Base-by-base conservation (phyloP, 2,888 invertebrate species). In the Caenorhabditis imperialis region DNA sequence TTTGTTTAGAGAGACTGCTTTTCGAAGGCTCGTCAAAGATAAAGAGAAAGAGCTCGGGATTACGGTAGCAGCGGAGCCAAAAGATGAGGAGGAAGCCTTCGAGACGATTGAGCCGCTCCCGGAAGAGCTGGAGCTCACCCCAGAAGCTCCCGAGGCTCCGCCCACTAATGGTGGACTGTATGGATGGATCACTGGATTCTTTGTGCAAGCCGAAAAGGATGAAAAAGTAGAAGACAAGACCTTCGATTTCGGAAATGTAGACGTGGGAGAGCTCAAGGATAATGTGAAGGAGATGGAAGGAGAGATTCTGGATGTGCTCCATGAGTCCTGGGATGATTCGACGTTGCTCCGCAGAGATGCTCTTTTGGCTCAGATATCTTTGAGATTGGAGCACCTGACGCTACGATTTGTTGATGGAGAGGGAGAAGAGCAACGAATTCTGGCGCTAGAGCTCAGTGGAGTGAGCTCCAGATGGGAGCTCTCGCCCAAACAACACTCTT, bases 291-390 rank as follows among this genome's bases (percentile, higher is more conserved):
- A 84, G 54, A 79, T 88, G 75, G 85, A 86, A 58, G 84, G 81
- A 7, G 86, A 88, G 70, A 81, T 88, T 27, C 51, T 85, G 35
- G 86, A 87, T 50, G 85, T 86, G 5, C 67, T 88, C 7, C 82
- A 82, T 54, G 86, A 88, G 33, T 81, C 84, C 8, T 88, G 86
- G 88, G 88, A 88, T 63, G 88, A 88, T 70, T 86, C 85, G 22
- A 86, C 84, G 1, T 58, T 88, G 16, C 72, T 88, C 16, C 61
- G 86, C 18, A 70, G 86, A 33, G 88, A 88, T 61, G 79, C 70
- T 23, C 72, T 87, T 4, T 60, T 88, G 53, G 88, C 88, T 14
- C 85, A 84, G 47, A 76, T 88, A 18, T 63, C 80, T 1, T 60
- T 88, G 35, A 55, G 76, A 38, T 50, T 88, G 37, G 85, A 87